phyloP scores from a whole-genome alignment of 2,888 invertebrate species.

The Gerosis bhagava region DNA sequence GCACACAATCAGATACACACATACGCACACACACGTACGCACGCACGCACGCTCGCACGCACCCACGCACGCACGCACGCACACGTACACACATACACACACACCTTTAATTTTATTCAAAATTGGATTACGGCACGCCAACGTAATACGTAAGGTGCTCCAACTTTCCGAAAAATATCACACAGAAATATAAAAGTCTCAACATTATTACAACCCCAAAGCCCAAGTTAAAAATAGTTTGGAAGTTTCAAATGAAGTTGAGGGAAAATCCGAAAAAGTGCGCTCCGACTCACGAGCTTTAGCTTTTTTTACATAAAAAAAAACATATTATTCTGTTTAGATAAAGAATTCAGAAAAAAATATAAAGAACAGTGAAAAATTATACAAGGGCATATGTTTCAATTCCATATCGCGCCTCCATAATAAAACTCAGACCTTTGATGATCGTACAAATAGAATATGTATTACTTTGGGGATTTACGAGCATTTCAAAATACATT shows the following conservation, averaged over 20 bases:
- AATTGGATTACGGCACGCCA: too few species aligned
- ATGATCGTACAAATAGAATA: conserved; percentile 29
- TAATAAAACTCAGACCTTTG: conserved; percentile 30
- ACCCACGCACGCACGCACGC: too few species aligned
- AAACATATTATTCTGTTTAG: too few species aligned
- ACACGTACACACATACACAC: too few species aligned
- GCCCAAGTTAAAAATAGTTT: conserved; percentile 16
- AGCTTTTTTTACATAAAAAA: conserved; percentile 11
- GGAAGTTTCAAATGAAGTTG: conserved; percentile 15
- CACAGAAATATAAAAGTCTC: conserved; percentile 23
- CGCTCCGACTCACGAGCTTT: conserved; percentile 8
- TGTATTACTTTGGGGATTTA: conserved; percentile 48
- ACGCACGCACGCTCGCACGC: too few species aligned
- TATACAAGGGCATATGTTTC: neutral
- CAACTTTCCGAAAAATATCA: conserved; percentile 5
- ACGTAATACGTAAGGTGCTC: too few species aligned
- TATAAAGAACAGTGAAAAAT: neutral
- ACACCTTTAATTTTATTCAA: too few species aligned
- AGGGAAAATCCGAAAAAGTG: conserved; percentile 11
- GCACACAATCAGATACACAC: too few species aligned
- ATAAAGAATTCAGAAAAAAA: too few species aligned
- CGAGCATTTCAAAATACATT: conserved; percentile 46
- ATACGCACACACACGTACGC: too few species aligned
- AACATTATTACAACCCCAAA: conserved; percentile 14
- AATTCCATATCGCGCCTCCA: conserved; percentile 12